Evolutionary conservation across 2,888 invertebrate species (phyloP).

Genomic region (Erebia ligea): DNA sequence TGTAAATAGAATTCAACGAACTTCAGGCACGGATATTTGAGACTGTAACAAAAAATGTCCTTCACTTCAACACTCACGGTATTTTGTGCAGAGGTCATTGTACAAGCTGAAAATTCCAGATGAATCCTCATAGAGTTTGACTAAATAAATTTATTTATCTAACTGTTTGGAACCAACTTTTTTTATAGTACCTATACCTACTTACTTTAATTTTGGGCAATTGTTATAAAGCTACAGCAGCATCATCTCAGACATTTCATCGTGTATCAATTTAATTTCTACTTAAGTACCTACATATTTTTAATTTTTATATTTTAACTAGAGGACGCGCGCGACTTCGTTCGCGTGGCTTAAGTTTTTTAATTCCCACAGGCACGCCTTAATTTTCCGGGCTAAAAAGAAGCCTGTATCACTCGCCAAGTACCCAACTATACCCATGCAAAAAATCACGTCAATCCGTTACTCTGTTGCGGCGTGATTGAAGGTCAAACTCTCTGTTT

Average conservation of each 20-base stretch:
- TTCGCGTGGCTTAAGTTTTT: too few species aligned
- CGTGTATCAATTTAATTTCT: background rate
- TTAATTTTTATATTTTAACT: too few species aligned
- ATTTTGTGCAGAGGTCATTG: conserved; percentile 20
- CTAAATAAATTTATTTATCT: background rate
- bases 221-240: background rate
- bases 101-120: conserved; percentile 12
- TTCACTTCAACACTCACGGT: conserved; percentile 1
- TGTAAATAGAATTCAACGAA: conserved; percentile 11
- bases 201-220: background rate
- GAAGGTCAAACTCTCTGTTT: too few species aligned
- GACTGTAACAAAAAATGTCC: conserved; percentile 4
- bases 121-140: background rate
- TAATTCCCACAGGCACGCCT: too few species aligned
- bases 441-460: too few species aligned
- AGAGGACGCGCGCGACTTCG: too few species aligned
- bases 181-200: too few species aligned
- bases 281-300: background rate
- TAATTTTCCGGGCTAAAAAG: too few species aligned
- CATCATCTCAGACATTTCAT: background rate
- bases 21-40: conserved; percentile 7
- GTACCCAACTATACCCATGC: too few species aligned
- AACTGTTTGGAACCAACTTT: background rate
- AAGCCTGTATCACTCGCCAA: too few species aligned
- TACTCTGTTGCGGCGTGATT: too few species aligned